phyloP scores from a whole-genome alignment of 2,888 invertebrate species.

The Sinohyriopsis cumingii region DNA sequence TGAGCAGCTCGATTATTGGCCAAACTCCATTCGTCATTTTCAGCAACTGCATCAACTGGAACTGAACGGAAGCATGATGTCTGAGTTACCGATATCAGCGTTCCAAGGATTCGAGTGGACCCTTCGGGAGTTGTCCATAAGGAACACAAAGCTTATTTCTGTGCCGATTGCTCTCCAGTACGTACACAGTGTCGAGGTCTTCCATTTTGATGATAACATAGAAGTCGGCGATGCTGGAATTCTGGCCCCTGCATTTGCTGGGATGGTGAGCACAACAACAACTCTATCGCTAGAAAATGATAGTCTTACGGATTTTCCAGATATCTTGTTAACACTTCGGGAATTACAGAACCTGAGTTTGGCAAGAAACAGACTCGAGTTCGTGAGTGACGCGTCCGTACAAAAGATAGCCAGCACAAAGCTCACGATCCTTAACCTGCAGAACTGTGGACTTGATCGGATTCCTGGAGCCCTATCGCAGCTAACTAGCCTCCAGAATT shows the following conservation, averaged over 20 bases:
- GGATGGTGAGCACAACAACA: slow-evolving; percentile 14
- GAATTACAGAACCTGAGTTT: slow-evolving; percentile 30
- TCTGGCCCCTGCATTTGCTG: slow-evolving; percentile 42
- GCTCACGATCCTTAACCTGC: slow-evolving; percentile 33
- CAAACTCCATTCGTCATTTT: slow-evolving; percentile 31
- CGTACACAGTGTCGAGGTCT: too few species aligned
- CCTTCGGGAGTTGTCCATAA: too few species aligned
- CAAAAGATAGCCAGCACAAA: slow-evolving; percentile 18
- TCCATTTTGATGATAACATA: too few species aligned
- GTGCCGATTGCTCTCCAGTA: too few species aligned
- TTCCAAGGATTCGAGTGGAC: too few species aligned
- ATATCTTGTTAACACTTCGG: slow-evolving; percentile 29
- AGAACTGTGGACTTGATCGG: slow-evolving; percentile 35
- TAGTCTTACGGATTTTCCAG: slow-evolving; percentile 35
- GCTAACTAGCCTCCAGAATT: slow-evolving; percentile 17
- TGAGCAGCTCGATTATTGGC: slow-evolving; percentile 28
- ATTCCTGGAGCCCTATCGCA: slow-evolving; percentile 40
- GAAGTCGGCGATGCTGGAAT: too few species aligned
- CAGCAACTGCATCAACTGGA: slow-evolving; percentile 23
- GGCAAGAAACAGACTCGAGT: slow-evolving; percentile 35
- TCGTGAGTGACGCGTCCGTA: slow-evolving; percentile 38
- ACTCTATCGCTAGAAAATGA: slow-evolving; percentile 36
- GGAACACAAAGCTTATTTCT: too few species aligned
- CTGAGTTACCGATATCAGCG: too few species aligned
- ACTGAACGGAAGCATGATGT: slow-evolving; percentile 31